phyloP scores from a whole-genome alignment of 2,113 vertebrate species.

The Rhinolophus sinicus region DNA sequence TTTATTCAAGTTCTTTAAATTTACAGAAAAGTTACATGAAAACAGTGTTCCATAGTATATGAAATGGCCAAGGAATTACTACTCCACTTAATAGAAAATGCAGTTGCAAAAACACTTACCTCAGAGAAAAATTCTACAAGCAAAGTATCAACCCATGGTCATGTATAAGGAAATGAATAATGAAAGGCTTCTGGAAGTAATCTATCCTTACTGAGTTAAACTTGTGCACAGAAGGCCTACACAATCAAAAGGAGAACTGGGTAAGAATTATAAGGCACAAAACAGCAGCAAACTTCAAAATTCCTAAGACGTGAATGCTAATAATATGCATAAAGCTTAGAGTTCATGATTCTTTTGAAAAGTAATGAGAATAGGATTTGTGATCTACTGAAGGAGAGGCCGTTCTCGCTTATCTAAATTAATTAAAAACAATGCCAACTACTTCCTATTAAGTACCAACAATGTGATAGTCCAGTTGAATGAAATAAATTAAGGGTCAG shows the following conservation, averaged over 20 bases:
- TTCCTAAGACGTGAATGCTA: not conserved
- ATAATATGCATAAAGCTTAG: not conserved
- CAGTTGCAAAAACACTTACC: not conserved
- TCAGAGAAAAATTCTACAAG: constrained; percentile 9
- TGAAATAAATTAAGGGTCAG: not conserved
- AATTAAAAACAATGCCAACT: not conserved
- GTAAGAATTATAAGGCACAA: not conserved
- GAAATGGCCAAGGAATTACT: not conserved
- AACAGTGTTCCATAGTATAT: not conserved
- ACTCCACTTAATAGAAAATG: not conserved
- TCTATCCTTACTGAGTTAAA: constrained; percentile 33
- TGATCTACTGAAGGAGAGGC: not conserved
- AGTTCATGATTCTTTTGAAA: constrained; percentile 44
- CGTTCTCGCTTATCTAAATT: not conserved
- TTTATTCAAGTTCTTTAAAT: constrained; percentile 38
- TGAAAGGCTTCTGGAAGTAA: not conserved
- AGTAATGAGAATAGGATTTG: not conserved
- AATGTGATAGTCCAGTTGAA: not conserved
- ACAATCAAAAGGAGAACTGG: not conserved
- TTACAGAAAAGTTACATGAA: not conserved
- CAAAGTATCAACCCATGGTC: not conserved
- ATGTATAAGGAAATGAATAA: not conserved
- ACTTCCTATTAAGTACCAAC: not conserved
- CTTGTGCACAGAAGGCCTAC: not conserved
- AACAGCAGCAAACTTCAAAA: not conserved